Conservation (phyloP, 2,113 vertebrate genomes). For the Anoplopoma fimbria region DNA sequence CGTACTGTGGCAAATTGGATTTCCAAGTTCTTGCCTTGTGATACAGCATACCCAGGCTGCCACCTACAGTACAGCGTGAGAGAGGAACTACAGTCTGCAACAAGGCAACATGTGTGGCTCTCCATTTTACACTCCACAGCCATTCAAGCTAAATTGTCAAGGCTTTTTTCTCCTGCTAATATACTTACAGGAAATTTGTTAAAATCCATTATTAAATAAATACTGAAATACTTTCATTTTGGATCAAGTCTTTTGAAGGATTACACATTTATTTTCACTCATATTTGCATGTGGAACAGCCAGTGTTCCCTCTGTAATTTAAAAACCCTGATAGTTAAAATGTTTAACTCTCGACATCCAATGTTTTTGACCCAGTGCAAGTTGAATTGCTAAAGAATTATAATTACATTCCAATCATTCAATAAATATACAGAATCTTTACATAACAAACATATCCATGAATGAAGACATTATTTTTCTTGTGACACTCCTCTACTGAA, state of each 20-base stretch:
- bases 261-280: conserved; percentile 43
- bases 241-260: conserved; percentile 56
- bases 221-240: conserved; percentile 67
- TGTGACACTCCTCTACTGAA: not conserved
- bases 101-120: conserved; percentile 66
- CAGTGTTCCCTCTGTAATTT: conserved; percentile 31
- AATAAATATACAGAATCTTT: conserved; percentile 15
- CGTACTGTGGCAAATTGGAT: conserved; percentile 82
- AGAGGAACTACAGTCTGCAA: conserved; percentile 43
- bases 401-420: not conserved
- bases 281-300: conserved; percentile 1
- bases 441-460: not conserved
- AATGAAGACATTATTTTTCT: not conserved
- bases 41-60: conserved; percentile 82
- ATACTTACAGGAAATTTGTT: conserved; percentile 64
- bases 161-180: conserved; percentile 45
- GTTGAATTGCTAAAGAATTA: not conserved
- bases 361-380: conserved; percentile 23
- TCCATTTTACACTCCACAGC: conserved; percentile 55
- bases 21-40: conserved; percentile 63
- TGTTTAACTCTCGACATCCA: not conserved
- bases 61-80: conserved; percentile 81
- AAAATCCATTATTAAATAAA: conserved; percentile 70
- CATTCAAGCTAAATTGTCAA: conserved; percentile 51
- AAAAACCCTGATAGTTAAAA: conserved; percentile 2